These are phyloP conservation scores for Ceyx melanurus DNA, from an alignment of 2,113 vertebrate genomes.

Conservation along the genomic window DNA sequence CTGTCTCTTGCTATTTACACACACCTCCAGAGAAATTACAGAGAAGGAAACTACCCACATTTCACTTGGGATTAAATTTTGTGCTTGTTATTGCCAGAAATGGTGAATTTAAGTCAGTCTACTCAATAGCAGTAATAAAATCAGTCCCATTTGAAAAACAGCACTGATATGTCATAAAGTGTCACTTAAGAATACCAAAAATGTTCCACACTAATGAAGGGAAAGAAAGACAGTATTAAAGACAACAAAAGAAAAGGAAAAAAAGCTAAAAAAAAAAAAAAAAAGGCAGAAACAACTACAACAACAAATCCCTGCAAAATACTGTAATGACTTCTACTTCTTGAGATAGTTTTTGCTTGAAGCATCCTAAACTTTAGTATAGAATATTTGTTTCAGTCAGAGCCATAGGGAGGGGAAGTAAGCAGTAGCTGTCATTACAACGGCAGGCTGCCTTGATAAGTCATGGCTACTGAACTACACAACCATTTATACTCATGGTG, in stretches of 20 bases:
- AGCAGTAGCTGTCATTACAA: not conserved
- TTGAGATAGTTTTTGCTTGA: not conserved
- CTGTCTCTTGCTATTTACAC: conserved; percentile 1
- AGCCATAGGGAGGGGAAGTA: not conserved
- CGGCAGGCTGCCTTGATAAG: conserved; percentile 33
- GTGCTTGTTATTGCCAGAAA: not conserved
- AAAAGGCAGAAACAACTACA: not conserved
- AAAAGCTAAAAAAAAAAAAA: too few relatives aligned
- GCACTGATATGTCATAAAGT: not conserved
- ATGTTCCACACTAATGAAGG: not conserved
- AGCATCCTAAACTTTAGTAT: not conserved
- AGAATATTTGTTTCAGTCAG: not conserved
- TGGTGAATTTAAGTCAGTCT: not conserved
- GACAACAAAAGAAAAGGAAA: not conserved
- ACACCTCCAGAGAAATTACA: conserved; percentile 18
- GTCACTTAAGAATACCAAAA: not conserved
- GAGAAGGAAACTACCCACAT: not conserved
- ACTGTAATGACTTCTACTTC: not conserved
- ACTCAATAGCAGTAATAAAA: conserved; percentile 23
- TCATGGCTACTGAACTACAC: conserved; percentile 11
- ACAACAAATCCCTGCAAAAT: not conserved
- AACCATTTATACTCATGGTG: not conserved
- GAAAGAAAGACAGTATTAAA: not conserved
- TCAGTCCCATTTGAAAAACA: not conserved
- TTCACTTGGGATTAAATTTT: not conserved